phyloP scores from a whole-genome alignment of 2,113 vertebrate genomes.

The Myotis davidii region DNA sequence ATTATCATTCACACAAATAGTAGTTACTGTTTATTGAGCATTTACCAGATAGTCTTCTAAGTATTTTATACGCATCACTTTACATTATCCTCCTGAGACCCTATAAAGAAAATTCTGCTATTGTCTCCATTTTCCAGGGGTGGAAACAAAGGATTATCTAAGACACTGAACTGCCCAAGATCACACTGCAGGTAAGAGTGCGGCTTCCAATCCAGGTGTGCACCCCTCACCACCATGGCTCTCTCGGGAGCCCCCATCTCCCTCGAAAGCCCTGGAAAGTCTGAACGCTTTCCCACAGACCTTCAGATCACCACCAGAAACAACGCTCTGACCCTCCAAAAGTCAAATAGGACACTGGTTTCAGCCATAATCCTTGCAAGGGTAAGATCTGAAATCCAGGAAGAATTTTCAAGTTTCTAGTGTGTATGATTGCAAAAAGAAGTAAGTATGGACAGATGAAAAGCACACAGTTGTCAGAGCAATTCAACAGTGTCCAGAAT shows the following conservation, averaged over 20 bases:
- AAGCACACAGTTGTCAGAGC: not conserved
- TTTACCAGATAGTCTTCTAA: no score
- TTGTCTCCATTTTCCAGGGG: not conserved
- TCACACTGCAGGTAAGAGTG: not conserved
- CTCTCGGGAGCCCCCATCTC: not conserved
- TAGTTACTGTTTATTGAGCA: not conserved
- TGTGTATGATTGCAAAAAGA: not conserved
- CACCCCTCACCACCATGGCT: not conserved
- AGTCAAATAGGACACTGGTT: not conserved
- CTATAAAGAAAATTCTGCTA: not conserved
- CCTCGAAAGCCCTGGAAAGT: not conserved
- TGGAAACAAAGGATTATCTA: not conserved
- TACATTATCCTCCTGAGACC: not conserved
- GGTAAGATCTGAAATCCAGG: not conserved
- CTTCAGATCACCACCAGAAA: not conserved
- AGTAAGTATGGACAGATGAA: conserved; percentile 15
- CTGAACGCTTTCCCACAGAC: not conserved
- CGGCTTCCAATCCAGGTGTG: no score
- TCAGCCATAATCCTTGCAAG: not conserved
- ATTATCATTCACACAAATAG: not conserved
- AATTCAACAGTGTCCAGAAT: not conserved
- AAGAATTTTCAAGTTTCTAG: not conserved
- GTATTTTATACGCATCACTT: not conserved
- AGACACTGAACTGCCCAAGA: not conserved
- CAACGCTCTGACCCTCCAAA: not conserved